A percentile compares a stretch with the other conserved stretches of the same genome.
These are phyloP conservation scores for Rhinolophus ferrumequinum DNA, from an alignment of 2,113 vertebrate genomes.

Conservation along the genomic window DNA sequence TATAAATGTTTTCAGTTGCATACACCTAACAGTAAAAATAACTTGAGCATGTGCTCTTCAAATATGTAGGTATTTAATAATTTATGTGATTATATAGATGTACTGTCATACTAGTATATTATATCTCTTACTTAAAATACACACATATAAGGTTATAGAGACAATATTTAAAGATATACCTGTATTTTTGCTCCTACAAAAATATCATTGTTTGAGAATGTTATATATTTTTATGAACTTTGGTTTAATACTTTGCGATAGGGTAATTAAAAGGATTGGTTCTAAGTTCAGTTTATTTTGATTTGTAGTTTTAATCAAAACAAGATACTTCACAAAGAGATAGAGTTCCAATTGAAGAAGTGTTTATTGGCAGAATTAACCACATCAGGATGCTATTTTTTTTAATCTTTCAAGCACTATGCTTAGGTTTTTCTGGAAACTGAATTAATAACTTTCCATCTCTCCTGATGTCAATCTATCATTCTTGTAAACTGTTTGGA, in stretches of 20 bases:
- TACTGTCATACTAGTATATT: not conserved
- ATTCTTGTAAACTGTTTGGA: constrained; percentile 29
- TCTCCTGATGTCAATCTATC: not conserved
- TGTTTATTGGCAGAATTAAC: not conserved
- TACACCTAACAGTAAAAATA: not conserved
- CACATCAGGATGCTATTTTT: not conserved
- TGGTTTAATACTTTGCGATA: not conserved
- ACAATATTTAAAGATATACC: not conserved
- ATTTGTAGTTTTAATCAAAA: constrained; percentile 42
- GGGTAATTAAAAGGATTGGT: not conserved
- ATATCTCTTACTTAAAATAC: not conserved
- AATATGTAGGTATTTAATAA: not conserved
- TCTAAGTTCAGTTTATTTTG: constrained; percentile 35
- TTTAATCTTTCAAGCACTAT: not conserved
- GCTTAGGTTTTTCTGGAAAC: constrained; percentile 23
- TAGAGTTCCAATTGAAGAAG: not conserved
- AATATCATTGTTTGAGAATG: constrained; percentile 9
- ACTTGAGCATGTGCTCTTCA: not conserved
- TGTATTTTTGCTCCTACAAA: constrained; percentile 20
- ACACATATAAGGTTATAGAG: not conserved
- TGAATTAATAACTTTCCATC: not conserved
- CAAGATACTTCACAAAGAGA: not conserved
- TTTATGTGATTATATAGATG: not conserved
- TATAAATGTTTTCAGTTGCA: not conserved
- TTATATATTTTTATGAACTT: not conserved